Evolutionary conservation across 1,140 invertebrate species (phyloP), one percentile per base, ranked within the genome.

Genomic region (Phthorimaea operculella): DNA sequence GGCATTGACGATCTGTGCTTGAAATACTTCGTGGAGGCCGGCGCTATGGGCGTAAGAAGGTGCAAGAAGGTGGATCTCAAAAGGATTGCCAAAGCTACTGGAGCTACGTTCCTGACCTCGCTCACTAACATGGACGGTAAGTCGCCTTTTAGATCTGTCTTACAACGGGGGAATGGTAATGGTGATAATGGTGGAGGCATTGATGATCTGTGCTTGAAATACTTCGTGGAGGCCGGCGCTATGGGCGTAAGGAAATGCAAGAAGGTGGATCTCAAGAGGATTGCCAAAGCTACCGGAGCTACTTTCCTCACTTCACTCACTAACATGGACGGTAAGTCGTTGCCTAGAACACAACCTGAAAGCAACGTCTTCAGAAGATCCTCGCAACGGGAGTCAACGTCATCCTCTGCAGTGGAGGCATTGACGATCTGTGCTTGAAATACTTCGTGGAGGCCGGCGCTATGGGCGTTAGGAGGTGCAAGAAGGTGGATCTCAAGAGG

Each of bases 1-100:
- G 98, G 98, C 47, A 99, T 99, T 65, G 98, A 99, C 86, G 98
- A 99, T 87, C 87, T 99, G 1, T 99, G 98, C 80, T 89, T 99
- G 36, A 99, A 99, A 75, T 99, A 99, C 86, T 99, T 99, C 79
- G 93, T 99, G 14, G 98, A 99, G 86, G 91, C 93, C 54, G 95
- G 96, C 0, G 97, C 97, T 14, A 99, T 99, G 95, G 98, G 95
- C 54, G 97, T 99, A 0, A 87, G 98, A 16, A 87, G 98, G 33
- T 98, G 97, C 65, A 98, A 98, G 83, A 99, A 99, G 81, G 87
- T 89, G 14, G 98, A 99, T 86, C 86, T 99, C 56, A 96, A 96
- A 87, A 91, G 98, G 72, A 99, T 99, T 70, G 98, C 98, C 1
- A 99, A 99, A 85, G 98, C 98, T 7, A 99, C 98, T n/a, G 98